Percentiles rank a stretch among this genome's conserved stretches.
Evolutionary conservation across 2,797 vertebrate genomes (phyloP).

Genomic region (Esox lucius): DNA sequence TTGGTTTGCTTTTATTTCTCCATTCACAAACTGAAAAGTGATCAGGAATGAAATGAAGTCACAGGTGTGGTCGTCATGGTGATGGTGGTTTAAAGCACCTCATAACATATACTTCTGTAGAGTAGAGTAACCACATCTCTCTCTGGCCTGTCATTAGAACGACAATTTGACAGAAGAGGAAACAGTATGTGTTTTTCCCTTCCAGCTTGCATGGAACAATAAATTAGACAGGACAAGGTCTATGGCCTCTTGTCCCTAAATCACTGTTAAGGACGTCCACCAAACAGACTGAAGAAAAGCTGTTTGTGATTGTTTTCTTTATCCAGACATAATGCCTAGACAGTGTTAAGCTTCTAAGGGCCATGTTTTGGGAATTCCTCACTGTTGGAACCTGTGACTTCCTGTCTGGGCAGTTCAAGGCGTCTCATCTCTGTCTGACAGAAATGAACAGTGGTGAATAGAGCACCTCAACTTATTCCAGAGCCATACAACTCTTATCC

Average conservation of each 20-base stretch:
- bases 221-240: constrained; percentile 26
- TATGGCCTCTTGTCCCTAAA: neutral
- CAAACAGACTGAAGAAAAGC: constrained; percentile 15
- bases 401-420: constrained; percentile 55
- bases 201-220: constrained; percentile 23
- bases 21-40: neutral
- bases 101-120: neutral
- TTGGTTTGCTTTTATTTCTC: constrained; percentile 39
- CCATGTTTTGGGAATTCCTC: constrained; percentile 45
- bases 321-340: constrained; percentile 24
- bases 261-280: neutral
- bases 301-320: constrained; percentile 29
- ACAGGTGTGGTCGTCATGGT: neutral
- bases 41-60: neutral
- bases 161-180: constrained; percentile 43
- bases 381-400: constrained; percentile 43
- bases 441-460: constrained; percentile 33
- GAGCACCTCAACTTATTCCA: constrained; percentile 49
- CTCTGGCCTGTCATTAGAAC: constrained; percentile 32
- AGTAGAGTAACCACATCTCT: neutral
- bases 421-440: constrained; percentile 66
- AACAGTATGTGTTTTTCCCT: constrained; percentile 34
- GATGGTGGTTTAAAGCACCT: neutral
- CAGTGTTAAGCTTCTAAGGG: constrained; percentile 39
- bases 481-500: constrained; percentile 63